Evolutionary conservation across 2,888 invertebrate genomes (phyloP).

Genomic region (Erebia palarica): DNA sequence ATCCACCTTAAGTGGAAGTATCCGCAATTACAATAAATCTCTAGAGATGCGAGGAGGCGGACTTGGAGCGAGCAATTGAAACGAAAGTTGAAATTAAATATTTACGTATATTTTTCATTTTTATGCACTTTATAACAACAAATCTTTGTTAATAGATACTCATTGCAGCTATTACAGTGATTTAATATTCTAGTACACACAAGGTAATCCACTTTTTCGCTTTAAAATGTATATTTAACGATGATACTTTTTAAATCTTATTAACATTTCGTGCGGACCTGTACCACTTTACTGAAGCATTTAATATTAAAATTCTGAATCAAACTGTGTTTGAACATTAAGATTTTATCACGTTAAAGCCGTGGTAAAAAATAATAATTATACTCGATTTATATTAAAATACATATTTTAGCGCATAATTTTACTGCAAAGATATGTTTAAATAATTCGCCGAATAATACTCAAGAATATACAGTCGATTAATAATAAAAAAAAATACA

Average conservation of each 20-base stretch:
- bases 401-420: conserved; percentile 53
- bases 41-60: conserved; percentile 5
- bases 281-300: conserved; percentile 61
- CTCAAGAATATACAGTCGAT: conserved; percentile 48
- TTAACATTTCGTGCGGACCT: conserved; percentile 52
- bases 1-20: conserved; percentile 2
- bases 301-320: conserved; percentile 52
- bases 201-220: conserved; percentile 28
- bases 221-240: conserved; percentile 50
- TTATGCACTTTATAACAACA: conserved; percentile 77
- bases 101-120: conserved; percentile 79
- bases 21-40: conserved; percentile 4
- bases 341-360: conserved; percentile 56
- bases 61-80: conserved; percentile 43
- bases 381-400: conserved; percentile 26
- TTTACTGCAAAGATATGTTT: conserved; percentile 47
- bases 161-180: conserved; percentile 63
- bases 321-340: conserved; percentile 58
- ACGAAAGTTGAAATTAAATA: conserved; percentile 73
- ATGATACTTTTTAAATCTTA: conserved; percentile 46
- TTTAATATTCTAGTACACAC: conserved; percentile 53
- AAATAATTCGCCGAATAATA: conserved; percentile 49
- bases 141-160: conserved; percentile 67
- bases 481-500: conserved; percentile 62
- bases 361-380: conserved; percentile 49